A percentile compares a stretch with the other conserved stretches of the same genome.
Evolutionary conservation across 1,140 invertebrate genomes (phyloP).

Genomic region (Octopus sinensis): DNA sequence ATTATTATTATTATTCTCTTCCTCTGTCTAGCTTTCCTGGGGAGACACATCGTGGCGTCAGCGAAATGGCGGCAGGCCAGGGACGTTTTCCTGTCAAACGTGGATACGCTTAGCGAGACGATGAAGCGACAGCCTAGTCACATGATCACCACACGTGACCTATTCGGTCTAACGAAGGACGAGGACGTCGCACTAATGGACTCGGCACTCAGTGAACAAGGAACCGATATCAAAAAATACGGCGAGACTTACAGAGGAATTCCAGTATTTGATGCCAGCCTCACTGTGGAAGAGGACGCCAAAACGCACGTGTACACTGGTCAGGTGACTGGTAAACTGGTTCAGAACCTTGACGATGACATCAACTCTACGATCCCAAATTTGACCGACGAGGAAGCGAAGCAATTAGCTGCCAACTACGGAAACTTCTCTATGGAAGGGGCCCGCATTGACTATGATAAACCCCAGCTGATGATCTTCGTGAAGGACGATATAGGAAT

Average conservation of each 20-base stretch:
- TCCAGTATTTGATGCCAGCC: slow-evolving; percentile 19
- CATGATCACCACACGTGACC: neutral
- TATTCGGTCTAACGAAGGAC: neutral
- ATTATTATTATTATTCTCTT: too few species aligned
- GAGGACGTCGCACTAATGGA: slow-evolving; percentile 3
- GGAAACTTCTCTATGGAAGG: neutral
- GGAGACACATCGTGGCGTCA: neutral
- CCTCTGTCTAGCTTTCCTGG: too few species aligned
- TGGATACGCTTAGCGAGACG: neutral
- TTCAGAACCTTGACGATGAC: slow-evolving; percentile 18
- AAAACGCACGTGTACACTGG: slow-evolving; percentile 19
- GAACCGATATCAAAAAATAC: slow-evolving; percentile 20
- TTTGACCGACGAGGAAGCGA: slow-evolving; percentile 7
- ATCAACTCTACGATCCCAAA: slow-evolving; percentile 8
- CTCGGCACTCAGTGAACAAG: slow-evolving; percentile 18
- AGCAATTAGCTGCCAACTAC: slow-evolving; percentile 8
- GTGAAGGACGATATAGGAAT: neutral
- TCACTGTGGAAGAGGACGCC: slow-evolving; percentile 20
- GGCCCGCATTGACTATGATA: neutral
- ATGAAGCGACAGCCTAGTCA: neutral
- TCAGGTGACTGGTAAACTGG: slow-evolving; percentile 18
- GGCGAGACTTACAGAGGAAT: slow-evolving; percentile 29
- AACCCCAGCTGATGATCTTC: slow-evolving; percentile 8
- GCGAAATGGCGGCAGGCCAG: neutral
- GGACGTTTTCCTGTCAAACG: neutral